Base-by-base conservation (phyloP, 2,797 vertebrate genomes). In the Rachycentron canadum region DNA sequence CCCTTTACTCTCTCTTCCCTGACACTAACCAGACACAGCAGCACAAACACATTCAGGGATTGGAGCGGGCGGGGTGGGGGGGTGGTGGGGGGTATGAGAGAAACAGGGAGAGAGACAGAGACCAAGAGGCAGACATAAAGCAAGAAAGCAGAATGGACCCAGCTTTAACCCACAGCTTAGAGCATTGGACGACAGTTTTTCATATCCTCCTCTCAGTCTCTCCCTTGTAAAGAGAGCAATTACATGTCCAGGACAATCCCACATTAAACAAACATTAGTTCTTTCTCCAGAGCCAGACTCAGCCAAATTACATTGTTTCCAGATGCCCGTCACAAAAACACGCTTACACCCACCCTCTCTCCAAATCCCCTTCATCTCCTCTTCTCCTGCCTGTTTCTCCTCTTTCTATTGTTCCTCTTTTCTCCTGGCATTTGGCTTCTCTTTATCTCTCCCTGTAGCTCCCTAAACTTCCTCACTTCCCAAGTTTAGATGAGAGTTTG, bases 221-320 rank as follows among this genome's bases (percentile, higher is more conserved):
- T 87, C 80, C 84, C 90, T 87, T 63, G 65, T 90, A 95, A 96
- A 96, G 94, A 95, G 92, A 87, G 43, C 84, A 96, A 97, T 97
- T 96, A 97, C 95, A 96, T 92, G 94, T 95, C 94, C 95, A 92
- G 91, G 95, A 95, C 86, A 93, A 96, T 95, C 96, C 96, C 96
- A 96, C 96, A 97, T 97, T 96, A 97, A 97, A 96, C 96, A 96
- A 97, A 97, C 96, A 96, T 95, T 95, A 85, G 95, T 94, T 93
- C 88, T 87, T 80, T 87, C 86, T 79, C 84, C 95, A 96, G 95
- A 96, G 95, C 94, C 95, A 93, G 93, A 93, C 95, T 94, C 93
- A 91, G 96, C 94, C 94, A 95, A 89, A 95, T 93, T 94, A 94
- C 95, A 97, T 97, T 93, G 95, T 94, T 98, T 97, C 97, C 96